Conservation (phyloP, 2,888 invertebrate species). For the Limnephilus rhombicus region DNA sequence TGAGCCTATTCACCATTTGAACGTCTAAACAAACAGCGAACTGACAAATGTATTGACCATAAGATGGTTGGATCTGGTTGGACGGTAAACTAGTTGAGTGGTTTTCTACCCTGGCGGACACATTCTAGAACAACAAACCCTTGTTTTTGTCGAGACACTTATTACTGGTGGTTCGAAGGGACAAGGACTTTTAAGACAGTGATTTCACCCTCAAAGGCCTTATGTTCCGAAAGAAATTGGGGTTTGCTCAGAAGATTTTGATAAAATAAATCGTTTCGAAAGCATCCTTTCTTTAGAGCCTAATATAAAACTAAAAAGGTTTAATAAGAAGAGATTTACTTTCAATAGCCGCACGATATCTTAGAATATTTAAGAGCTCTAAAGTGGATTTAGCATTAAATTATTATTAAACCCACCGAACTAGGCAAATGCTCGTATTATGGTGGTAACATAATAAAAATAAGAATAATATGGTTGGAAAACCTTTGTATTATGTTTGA, state of each 20-base stretch:
- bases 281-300: neutral
- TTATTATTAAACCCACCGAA: too few relatives aligned
- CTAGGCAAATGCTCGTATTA: too few relatives aligned
- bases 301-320: neutral
- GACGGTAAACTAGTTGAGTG: neutral
- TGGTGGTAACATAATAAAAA: too few relatives aligned
- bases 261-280: slow-evolving; percentile 1
- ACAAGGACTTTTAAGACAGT: neutral
- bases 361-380: neutral
- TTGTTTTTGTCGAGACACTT: neutral
- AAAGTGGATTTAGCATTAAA: neutral
- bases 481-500: neutral
- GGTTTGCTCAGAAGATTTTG: neutral
- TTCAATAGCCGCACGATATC: neutral
- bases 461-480: neutral
- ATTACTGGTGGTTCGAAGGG: neutral
- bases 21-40: neutral
- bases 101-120: neutral
- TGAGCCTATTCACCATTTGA: neutral
- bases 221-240: neutral
- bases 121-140: neutral
- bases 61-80: neutral
- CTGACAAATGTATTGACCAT: neutral
- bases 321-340: neutral
- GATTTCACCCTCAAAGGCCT: neutral